Base-by-base conservation (phyloP, 2,888 invertebrate genomes). In the Sinopyrophorus schimmeli region DNA sequence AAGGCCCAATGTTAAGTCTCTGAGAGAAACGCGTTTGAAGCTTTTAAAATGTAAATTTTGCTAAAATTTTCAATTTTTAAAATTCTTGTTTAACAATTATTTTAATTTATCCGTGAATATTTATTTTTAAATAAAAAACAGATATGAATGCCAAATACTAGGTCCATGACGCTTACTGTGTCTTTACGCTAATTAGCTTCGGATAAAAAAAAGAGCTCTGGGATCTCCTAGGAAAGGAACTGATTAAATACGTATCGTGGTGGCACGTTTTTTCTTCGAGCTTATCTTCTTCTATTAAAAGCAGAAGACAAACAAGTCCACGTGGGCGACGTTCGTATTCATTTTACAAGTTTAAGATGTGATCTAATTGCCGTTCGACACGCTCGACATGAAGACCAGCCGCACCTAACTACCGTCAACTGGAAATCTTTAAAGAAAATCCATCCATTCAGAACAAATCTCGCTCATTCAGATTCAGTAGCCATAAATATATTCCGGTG, bases 361-460 rank as follows among this genome's bases (percentile, higher is more conserved):
- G 64, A 64, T 63, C 64, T 64, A 64, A 64, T 63, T 63, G 64
- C 60, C 54, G 58, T 62, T 60, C 57, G 62, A 63, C 64, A 64
- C 62, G 64, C 62, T 63, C 58, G 53, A 61, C 60, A 61, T 43
- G 42, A 41, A 44, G 40, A 43, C 35, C 41, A 43, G 39, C 47
- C 49, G 42, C 47, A 47, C 51, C 47, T 47, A 49, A 49, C 49
- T 39, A 34, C 39, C 34, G 39, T 38, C 43, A 49, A 38, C 30
- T 10, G 28, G 38, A 26, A 24, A 31, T 39, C 34, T 26, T 39
- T 21, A 2, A 14, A 35, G 21, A 47, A 46, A 48, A 42, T 34
- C 26, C 41, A 37, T n/a, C 39, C 41, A 42, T 41, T 48, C 48
- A 41, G 41, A 41, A 41, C 41, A 42, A 48, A 48, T 35, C 41